Evolutionary conservation across 2,113 vertebrate genomes (phyloP).

Genomic region (Ifrita kowaldi): DNA sequence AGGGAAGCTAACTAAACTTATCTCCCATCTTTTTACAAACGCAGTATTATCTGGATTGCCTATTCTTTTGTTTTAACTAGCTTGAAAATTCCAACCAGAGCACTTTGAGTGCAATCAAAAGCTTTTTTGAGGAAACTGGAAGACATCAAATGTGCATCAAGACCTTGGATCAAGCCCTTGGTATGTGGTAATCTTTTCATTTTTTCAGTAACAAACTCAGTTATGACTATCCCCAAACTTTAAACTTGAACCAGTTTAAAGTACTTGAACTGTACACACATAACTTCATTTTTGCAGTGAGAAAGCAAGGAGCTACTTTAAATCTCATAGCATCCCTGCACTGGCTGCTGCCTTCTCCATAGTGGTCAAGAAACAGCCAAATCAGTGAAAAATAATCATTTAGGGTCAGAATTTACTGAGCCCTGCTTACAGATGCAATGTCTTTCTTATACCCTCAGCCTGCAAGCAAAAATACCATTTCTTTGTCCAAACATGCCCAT

Average conservation of each 20-base stretch:
- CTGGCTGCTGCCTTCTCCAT: not conserved
- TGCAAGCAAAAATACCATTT: not conserved
- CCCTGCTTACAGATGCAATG: not conserved
- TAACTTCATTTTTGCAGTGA: accelerated
- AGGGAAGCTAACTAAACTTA: not conserved
- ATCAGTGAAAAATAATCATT: not conserved
- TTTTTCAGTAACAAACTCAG: not conserved
- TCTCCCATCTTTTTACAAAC: not conserved
- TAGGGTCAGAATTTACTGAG: not conserved
- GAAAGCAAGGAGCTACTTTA: not conserved
- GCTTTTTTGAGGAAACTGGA: not conserved
- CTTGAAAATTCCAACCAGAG: not conserved
- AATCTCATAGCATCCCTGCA: not conserved
- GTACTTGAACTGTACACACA: no score
- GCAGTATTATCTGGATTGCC: not conserved
- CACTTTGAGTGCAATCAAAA: not conserved
- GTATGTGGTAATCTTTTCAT: not conserved
- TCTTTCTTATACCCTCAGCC: not conserved
- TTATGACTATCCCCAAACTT: not conserved
- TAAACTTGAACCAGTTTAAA: not conserved
- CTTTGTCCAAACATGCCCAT: not conserved
- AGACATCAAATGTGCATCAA: not conserved
- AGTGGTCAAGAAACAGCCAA: not conserved
- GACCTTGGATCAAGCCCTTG: not conserved
- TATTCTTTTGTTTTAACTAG: not conserved